Conservation (phyloP, 2,113 vertebrate species). For the Elanoides forficatus region DNA sequence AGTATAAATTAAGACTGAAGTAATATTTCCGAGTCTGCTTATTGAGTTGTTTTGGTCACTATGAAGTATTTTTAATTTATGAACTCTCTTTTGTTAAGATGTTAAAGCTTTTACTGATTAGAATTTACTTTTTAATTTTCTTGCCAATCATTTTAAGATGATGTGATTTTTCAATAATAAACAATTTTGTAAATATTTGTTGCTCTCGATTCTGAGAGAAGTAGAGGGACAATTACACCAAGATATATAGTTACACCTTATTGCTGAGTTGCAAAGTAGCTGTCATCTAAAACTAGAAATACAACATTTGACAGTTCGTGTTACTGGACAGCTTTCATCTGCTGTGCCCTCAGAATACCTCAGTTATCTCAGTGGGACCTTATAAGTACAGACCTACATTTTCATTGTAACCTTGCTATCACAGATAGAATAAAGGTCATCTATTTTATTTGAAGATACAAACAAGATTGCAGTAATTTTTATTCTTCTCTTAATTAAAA, state of each 20-base stretch:
- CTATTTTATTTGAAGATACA: not conserved
- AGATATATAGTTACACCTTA: not conserved
- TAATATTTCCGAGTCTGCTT: not conserved
- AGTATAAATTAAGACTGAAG: not conserved
- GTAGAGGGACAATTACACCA: not conserved
- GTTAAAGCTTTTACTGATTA: not conserved
- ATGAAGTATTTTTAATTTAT: not conserved
- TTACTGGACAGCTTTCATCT: not conserved
- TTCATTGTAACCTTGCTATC: not conserved
- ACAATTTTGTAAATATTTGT: not conserved
- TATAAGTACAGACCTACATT: not conserved
- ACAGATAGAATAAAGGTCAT: not conserved
- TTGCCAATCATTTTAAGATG: not conserved
- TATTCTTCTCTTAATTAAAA: not conserved
- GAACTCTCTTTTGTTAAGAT: not conserved
- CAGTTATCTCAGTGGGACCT: not conserved
- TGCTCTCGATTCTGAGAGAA: not conserved
- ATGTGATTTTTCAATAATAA: not conserved
- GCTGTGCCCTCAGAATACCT: not conserved
- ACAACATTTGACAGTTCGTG: not conserved
- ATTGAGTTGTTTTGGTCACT: not conserved
- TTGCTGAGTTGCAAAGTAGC: not conserved
- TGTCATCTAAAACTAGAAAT: not conserved
- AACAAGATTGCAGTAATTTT: not conserved
- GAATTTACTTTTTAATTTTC: not conserved